A percentile compares a stretch with the other conserved stretches of the same genome.
Evolutionary conservation across 2,113 vertebrate genomes (phyloP).

Genomic region (Phocoena sinus): DNA sequence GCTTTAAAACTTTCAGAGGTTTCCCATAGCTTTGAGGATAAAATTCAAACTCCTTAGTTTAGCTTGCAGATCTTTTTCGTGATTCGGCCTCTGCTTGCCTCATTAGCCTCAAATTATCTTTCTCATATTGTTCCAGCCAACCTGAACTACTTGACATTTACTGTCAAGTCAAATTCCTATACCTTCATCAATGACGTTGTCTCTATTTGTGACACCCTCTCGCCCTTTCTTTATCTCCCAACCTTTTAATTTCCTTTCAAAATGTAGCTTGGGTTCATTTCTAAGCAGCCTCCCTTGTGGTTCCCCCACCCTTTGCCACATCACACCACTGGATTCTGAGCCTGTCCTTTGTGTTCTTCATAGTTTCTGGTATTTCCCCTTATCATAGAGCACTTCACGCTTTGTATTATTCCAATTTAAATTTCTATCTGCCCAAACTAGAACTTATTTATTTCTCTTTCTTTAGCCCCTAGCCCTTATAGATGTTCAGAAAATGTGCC

Average conservation of each 20-base stretch:
- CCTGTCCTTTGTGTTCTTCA: not conserved
- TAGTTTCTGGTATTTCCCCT: not conserved
- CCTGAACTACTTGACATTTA: not conserved
- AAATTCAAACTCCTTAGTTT: constrained; percentile 1
- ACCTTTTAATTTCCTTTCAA: not conserved
- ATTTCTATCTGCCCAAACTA: not conserved
- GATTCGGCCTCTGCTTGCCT: not conserved
- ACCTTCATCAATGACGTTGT: not conserved
- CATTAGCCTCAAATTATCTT: not conserved
- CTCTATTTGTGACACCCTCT: not conserved
- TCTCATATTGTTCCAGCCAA: not conserved
- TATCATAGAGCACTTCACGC: not conserved
- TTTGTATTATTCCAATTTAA: not conserved
- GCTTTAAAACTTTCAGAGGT: not conserved
- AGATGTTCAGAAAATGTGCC: constrained; percentile 5
- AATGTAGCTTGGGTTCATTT: not conserved
- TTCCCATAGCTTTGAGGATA: constrained; percentile 2
- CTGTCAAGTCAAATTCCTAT: not conserved
- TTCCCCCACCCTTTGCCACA: not conserved
- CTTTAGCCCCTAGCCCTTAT: not conserved
- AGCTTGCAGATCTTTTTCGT: not conserved
- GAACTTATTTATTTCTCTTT: not conserved
- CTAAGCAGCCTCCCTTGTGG: not conserved
- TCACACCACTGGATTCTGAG: not conserved
- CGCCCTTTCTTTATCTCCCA: not conserved